Base-by-base conservation (phyloP, 2,888 invertebrate genomes). In the Scaptomyza cyrtandrae region DNA sequence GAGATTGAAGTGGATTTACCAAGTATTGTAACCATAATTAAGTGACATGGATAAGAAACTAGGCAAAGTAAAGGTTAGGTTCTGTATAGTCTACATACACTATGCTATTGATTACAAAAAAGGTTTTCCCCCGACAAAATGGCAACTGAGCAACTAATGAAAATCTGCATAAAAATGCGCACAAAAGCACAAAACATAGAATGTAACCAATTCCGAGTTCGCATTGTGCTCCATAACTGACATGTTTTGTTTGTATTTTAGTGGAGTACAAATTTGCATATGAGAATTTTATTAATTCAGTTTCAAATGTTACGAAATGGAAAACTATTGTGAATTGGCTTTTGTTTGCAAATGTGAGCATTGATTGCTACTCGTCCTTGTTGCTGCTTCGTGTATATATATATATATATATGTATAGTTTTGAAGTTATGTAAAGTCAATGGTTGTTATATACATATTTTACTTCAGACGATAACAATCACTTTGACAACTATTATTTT, bases 21-120 rank as follows among this genome's bases (percentile, higher is more conserved):
- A 88, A n/a, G n/a, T n/a, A 87, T 87, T 87, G 82, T 88, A 70
- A 69, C 72, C 79, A 84, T 75, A 88, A 81, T 84, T 86, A 86
- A 88, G 80, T 86, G 81, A 82, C 87, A 87, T 80, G 83, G 74
- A 58, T 31, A 52, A 58, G 45, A 13, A 19, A 19, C 50, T 24
- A 31, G 19, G 55, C 10, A 33, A 33, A 35, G 53, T 35, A 33
- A 59, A 45, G 52, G 48, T 55, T 31, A 31, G 14, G 27, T 54
- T 69, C 33, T 37, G 29, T 55, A 39, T 39, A 37, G 33, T 35
- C 10, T 63, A 11, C 19, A n/a, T 41, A 13, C 43, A 27, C 46
- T 52, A n/a, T n/a, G 57, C 60, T 65, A 76, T 74, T 70, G 73
- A 78, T 78, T 80, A 59, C 77, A 70, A 48, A 79, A 79, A 79